A percentile compares a stretch with the other conserved stretches of the same genome.
phyloP scores from a whole-genome alignment of 2,113 vertebrate genomes.

The Columba janthina region DNA sequence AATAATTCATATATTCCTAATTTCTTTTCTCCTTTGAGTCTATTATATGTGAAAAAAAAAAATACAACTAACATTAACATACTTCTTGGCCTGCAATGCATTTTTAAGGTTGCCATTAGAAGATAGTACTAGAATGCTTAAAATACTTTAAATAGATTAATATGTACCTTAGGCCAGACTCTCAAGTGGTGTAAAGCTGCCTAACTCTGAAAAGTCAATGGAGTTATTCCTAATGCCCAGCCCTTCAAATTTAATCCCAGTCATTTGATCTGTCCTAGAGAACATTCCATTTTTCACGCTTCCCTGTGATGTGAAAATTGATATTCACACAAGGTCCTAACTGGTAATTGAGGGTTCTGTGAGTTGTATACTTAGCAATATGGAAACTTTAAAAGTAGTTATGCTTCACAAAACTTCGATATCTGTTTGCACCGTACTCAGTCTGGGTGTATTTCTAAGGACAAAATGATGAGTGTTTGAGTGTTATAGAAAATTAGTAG shows the following conservation, averaged over 20 bases:
- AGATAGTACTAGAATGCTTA: background rate
- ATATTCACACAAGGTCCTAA: background rate
- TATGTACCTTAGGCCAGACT: background rate
- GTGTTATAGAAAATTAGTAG: background rate
- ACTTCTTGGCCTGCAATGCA: background rate
- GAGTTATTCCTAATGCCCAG: background rate
- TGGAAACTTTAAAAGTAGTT: background rate
- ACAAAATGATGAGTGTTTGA: background rate
- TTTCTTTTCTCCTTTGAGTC: background rate
- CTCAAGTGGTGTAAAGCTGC: background rate
- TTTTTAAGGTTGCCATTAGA: background rate
- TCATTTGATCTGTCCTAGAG: background rate
- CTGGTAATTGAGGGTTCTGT: background rate
- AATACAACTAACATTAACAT: background rate
- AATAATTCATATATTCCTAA: background rate
- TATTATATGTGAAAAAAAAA: background rate
- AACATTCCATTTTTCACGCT: constrained; percentile 20
- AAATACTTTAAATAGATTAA: constrained; percentile 1
- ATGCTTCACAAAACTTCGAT: rapidly evolving
- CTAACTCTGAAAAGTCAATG: background rate
- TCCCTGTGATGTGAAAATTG: background rate
- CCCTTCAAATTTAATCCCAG: background rate
- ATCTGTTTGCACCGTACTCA: background rate
- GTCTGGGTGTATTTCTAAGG: background rate
- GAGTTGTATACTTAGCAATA: background rate